Evolutionary conservation across 2,797 vertebrate genomes (phyloP).

Genomic region (Melanotaenia parkinsoni): DNA sequence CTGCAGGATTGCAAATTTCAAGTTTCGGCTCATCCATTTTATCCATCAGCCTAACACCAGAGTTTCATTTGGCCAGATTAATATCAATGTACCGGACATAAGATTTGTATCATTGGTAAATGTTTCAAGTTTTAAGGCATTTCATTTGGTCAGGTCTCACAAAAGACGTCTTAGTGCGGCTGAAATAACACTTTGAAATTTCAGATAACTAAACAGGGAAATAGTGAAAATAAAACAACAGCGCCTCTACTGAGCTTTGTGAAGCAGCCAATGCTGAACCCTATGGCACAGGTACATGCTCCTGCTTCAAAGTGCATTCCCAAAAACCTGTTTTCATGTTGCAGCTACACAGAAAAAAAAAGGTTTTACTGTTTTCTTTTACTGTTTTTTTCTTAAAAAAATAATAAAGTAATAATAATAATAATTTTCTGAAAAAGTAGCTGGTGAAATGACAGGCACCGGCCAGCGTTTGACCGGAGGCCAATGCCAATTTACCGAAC

Average conservation of each 20-base stretch:
- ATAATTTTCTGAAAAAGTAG: constrained; percentile 36
- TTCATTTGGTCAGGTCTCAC: neutral
- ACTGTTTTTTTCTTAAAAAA: constrained; percentile 13
- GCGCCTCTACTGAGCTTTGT: neutral
- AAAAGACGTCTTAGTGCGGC: neutral
- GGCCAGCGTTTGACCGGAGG: constrained; percentile 9
- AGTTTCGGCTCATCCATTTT: neutral
- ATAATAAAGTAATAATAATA: neutral
- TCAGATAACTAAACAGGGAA: neutral
- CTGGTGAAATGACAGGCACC: constrained; percentile 20
- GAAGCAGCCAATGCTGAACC: constrained; percentile 8
- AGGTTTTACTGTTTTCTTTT: constrained; percentile 50
- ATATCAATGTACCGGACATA: neutral
- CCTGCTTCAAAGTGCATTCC: neutral
- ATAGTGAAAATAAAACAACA: neutral
- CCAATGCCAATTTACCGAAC: constrained; percentile 10
- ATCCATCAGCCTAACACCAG: neutral
- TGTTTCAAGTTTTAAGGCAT: neutral
- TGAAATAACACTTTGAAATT: neutral
- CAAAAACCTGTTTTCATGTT: neutral
- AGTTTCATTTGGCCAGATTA: constrained; percentile 2
- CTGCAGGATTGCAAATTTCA: constrained; percentile 16
- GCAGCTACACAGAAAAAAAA: constrained; percentile 27
- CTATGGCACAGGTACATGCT: constrained; percentile 29
- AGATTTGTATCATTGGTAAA: neutral